Evolutionary conservation across 2,888 invertebrate genomes (phyloP).

Genomic region (Podabrus alpinus): DNA sequence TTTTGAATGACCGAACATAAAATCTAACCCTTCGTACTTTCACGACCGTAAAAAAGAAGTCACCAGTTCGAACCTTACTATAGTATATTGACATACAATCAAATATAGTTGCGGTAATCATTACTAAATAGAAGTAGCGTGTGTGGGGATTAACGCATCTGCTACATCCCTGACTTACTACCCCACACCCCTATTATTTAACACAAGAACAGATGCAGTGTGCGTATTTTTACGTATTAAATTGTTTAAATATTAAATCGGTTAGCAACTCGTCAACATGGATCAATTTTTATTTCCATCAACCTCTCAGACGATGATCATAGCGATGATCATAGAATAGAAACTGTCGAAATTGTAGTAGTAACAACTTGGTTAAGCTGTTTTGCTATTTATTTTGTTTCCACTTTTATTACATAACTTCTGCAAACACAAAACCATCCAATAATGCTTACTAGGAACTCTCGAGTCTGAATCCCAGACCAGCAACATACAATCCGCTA

Average conservation of each 20-base stretch:
- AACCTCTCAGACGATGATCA: neutral
- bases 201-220: neutral
- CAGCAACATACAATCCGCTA: constrained; percentile 22
- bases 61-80: neutral
- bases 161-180: neutral
- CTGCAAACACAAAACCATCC: constrained; percentile 26
- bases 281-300: neutral
- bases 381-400: constrained; percentile 25
- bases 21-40: neutral
- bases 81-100: neutral
- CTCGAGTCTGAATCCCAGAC: constrained; percentile 11
- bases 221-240: neutral
- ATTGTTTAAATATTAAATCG: neutral
- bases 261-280: neutral
- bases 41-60: neutral
- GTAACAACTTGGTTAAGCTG: constrained; percentile 10
- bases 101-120: neutral
- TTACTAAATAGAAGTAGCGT: neutral
- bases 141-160: constrained; percentile 2
- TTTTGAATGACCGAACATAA: neutral
- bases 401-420: constrained; percentile 34
- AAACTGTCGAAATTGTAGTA: neutral
- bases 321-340: neutral
- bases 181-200: neutral
- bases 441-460: constrained; percentile 1